These are phyloP conservation scores for Tokudaia muenninki DNA, from an alignment of 2,797 vertebrate genomes.

Conservation along the genomic window DNA sequence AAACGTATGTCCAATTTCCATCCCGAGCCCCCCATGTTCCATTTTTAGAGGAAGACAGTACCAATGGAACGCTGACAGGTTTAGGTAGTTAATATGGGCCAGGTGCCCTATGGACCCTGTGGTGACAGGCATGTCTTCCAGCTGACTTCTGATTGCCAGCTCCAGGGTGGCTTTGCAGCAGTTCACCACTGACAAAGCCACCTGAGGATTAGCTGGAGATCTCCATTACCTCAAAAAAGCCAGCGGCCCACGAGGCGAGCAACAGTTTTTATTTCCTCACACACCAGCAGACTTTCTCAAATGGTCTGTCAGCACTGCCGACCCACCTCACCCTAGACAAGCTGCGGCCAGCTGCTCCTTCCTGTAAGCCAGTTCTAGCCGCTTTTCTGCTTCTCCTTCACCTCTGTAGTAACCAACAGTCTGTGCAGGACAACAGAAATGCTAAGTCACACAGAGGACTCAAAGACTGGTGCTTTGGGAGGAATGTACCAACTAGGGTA, in stretches of 20 bases:
- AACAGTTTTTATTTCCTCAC: neutral
- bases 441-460: too few relatives aligned
- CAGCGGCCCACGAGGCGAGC: neutral
- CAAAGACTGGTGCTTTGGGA: neutral
- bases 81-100: too few relatives aligned
- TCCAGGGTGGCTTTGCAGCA: neutral
- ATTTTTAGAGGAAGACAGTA: neutral
- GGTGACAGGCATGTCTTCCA: fast-evolving
- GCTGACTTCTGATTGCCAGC: neutral
- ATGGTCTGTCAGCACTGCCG: too few relatives aligned
- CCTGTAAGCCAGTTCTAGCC: neutral
- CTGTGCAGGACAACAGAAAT: neutral
- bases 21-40: neutral
- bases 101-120: neutral
- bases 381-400: too few relatives aligned
- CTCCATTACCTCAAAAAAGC: neutral
- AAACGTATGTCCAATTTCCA: neutral
- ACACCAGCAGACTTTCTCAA: too few relatives aligned
- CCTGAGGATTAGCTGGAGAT: fast-evolving
- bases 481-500: neutral
- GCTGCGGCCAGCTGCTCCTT: neutral
- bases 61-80: neutral
- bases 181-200: neutral
- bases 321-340: neutral
- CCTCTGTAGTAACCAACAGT: neutral